A percentile compares a stretch with the other conserved stretches of the same genome.
phyloP scores from a whole-genome alignment of 1,140 invertebrate species.

The Augochlora pura region DNA sequence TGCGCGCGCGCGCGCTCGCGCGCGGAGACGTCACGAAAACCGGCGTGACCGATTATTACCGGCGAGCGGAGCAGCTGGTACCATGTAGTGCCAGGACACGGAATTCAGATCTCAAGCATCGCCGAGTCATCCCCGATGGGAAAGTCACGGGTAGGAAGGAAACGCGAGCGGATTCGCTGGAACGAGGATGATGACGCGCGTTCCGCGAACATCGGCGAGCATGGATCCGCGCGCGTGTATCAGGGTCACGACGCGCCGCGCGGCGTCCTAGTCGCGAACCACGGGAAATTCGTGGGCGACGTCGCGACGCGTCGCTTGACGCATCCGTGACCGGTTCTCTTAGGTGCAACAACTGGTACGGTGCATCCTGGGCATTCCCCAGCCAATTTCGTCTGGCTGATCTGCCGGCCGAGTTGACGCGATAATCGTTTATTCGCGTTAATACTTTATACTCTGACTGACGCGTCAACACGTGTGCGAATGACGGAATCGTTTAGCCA shows the following conservation, averaged over 20 bases:
- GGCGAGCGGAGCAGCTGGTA: conserved; percentile 32
- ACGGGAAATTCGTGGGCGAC: background rate
- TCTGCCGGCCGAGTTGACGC: too few relatives aligned
- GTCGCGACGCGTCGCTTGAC: background rate
- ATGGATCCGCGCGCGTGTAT: conserved; percentile 40
- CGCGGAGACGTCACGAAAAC: conserved; percentile 19
- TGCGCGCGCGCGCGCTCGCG: too few relatives aligned
- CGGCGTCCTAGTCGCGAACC: conserved; percentile 44
- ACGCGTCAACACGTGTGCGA: too few relatives aligned
- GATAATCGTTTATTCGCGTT: too few relatives aligned
- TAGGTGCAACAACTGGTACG: too few relatives aligned
- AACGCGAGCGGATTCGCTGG: conserved; percentile 21
- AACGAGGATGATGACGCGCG: conserved; percentile 55
- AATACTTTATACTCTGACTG: too few relatives aligned
- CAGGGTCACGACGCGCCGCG: conserved; percentile 54
- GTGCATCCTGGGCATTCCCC: too few relatives aligned
- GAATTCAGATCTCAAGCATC: conserved; percentile 50
- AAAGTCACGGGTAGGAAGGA: conserved; percentile 44
- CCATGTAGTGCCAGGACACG: conserved; percentile 45
- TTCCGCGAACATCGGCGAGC: conserved; percentile 49
- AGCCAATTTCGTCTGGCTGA: too few relatives aligned
- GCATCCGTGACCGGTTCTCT: background rate
- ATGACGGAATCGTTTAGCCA: too few relatives aligned
- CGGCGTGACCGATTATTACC: conserved; percentile 47
- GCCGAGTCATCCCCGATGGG: conserved; percentile 32